Evolutionary conservation across 2,888 invertebrate species (phyloP).

Genomic region (Odontothrips loti): DNA sequence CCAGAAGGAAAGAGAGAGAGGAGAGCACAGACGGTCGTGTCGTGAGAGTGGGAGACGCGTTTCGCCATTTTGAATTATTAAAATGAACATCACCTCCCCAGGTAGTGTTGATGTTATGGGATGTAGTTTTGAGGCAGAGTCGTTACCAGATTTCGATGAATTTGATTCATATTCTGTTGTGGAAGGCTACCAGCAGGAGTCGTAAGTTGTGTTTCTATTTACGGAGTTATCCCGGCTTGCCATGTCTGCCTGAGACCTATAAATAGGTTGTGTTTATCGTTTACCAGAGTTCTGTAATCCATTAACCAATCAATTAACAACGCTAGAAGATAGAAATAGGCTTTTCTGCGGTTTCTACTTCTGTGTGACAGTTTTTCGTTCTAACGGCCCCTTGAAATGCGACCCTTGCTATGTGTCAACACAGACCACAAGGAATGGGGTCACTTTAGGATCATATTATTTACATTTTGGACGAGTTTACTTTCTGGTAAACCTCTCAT

Average conservation of each 20-base stretch:
- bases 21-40: background rate
- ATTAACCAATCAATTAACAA: background rate
- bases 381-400: background rate
- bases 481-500: background rate
- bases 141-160: constrained; percentile 12
- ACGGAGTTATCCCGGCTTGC: background rate
- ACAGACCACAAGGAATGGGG: background rate
- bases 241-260: background rate
- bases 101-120: constrained; percentile 10
- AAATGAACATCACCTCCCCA: constrained; percentile 16
- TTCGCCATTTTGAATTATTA: constrained; percentile 8
- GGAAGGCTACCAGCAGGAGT: constrained; percentile 6
- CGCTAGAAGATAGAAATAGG: background rate
- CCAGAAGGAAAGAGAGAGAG: background rate
- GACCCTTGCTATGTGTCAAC: background rate
- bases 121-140: constrained; percentile 13
- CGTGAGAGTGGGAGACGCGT: background rate
- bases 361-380: no score
- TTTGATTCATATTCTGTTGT: constrained; percentile 1
- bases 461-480: background rate
- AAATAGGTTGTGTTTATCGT: constrained; percentile 21
- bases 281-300: background rate
- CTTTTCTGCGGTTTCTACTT: no score
- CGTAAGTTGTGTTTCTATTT: constrained; percentile 1
- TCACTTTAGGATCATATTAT: background rate